Evolutionary conservation across 2,888 invertebrate genomes (phyloP).

Genomic region (Hetaerina titia): DNA sequence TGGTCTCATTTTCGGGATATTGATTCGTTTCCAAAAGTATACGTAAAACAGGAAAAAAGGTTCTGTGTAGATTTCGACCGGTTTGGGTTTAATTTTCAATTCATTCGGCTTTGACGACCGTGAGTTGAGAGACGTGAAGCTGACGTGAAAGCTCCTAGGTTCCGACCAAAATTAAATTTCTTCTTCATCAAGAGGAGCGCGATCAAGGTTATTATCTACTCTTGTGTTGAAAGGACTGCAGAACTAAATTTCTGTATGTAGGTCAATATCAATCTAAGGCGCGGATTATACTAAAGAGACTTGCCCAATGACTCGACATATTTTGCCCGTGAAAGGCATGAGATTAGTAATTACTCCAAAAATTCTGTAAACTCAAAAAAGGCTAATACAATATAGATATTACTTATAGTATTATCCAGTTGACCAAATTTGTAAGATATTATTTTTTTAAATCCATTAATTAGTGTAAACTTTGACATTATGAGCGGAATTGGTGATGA

Average conservation of each 20-base stretch:
- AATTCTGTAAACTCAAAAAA: neutral
- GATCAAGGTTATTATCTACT: constrained; percentile 1
- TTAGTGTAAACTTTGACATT: neutral
- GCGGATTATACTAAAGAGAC: neutral
- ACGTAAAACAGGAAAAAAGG: neutral
- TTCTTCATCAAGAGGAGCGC: neutral
- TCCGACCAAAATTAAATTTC: neutral
- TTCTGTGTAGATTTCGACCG: neutral
- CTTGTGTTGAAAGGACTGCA: neutral
- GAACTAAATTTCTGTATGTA: neutral
- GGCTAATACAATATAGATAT: neutral
- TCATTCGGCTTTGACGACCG: neutral
- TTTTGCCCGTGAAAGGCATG: neutral
- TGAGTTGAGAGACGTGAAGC: neutral
- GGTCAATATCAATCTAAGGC: neutral
- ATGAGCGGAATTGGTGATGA: neutral
- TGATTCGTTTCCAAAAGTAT: neutral
- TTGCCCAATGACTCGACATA: neutral
- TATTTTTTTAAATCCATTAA: neutral
- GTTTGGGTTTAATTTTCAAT: neutral
- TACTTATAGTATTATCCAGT: neutral
- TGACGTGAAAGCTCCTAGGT: neutral
- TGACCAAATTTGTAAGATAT: neutral
- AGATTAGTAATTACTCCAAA: neutral
- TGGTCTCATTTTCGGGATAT: neutral